phyloP scores from a whole-genome alignment of 2,888 invertebrate species.

The Thysanoteuthis rhombus region DNA sequence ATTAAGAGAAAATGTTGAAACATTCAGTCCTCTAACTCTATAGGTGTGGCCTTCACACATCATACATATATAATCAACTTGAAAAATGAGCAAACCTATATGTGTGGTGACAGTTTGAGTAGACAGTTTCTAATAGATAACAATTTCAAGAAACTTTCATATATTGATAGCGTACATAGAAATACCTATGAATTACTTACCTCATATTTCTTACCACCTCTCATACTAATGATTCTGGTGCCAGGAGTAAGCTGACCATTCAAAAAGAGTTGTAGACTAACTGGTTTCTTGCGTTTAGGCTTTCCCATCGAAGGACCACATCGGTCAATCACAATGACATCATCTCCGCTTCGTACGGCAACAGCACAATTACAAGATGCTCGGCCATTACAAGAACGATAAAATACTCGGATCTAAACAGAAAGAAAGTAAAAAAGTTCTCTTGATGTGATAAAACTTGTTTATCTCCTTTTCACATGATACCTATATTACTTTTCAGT shows the following conservation, averaged over 20 bases:
- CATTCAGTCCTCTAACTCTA: too few species aligned
- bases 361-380: conserved; percentile 55
- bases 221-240: conserved; percentile 42
- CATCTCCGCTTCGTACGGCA: conserved; percentile 52
- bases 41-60: too few species aligned
- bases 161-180: too few species aligned
- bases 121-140: too few species aligned
- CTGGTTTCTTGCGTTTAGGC: conserved; percentile 28
- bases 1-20: too few species aligned
- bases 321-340: conserved; percentile 52
- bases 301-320: conserved; percentile 40
- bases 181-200: conserved; percentile 38
- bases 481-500: too few species aligned
- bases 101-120: not conserved
- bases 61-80: too few species aligned
- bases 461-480: too few species aligned
- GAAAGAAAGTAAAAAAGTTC: not conserved
- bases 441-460: too few species aligned
- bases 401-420: conserved; percentile 43
- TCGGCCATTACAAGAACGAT: conserved; percentile 40
- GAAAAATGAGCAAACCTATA: too few species aligned
- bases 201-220: conserved; percentile 47
- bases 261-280: conserved; percentile 40
- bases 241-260: conserved; percentile 49
- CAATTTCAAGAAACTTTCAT: too few species aligned